Evolutionary conservation across 2,888 invertebrate species (phyloP), one percentile per base, ranked within the genome.

Genomic region (Agrenia bidenticulata): DNA sequence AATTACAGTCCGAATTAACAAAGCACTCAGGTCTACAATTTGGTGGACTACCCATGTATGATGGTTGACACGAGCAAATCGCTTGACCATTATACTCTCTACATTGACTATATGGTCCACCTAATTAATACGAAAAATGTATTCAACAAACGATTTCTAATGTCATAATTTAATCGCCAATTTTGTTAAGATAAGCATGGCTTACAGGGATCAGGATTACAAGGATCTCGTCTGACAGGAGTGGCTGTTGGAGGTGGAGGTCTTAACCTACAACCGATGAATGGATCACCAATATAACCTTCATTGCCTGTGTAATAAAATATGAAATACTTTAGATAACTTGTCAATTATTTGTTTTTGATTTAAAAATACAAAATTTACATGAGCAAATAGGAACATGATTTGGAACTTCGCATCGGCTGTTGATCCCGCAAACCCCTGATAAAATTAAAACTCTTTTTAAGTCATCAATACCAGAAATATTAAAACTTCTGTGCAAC

Each of bases 321-420:
- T n/a, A n/a, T n/a, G n/a, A n/a, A n/a, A n/a, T n/a, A n/a, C n/a
- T n/a, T n/a, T n/a, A n/a, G n/a, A n/a, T n/a, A n/a, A n/a, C n/a
- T n/a, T n/a, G n/a, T n/a, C n/a, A n/a, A n/a, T n/a, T n/a, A n/a
- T n/a, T n/a, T n/a, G n/a, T n/a, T n/a, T n/a, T n/a, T n/a, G n/a
- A n/a, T 4, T 32, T 32, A 11, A 32, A 32, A 32, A 7, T 32
- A n/a, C n/a, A 32, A 32, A 42, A 67, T 9, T 86, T 80, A 77
- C 90, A 90, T 60, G 83, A 84, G 78, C 90, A 90, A 67, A 84
- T 85, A n/a, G 90, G 89, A 68, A 86, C 83, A 79, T 91, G 90
- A 77, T 88, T 88, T 37, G 88, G 83, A 11, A 90, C 89, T 45
- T 77, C 76, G 78, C 91, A 91, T 67, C 86, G 81, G 1, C 90